Percentiles rank a stretch among this genome's conserved stretches.
Evolutionary conservation across 2,797 vertebrate species (phyloP).

Genomic region (Tragopan temminckii): DNA sequence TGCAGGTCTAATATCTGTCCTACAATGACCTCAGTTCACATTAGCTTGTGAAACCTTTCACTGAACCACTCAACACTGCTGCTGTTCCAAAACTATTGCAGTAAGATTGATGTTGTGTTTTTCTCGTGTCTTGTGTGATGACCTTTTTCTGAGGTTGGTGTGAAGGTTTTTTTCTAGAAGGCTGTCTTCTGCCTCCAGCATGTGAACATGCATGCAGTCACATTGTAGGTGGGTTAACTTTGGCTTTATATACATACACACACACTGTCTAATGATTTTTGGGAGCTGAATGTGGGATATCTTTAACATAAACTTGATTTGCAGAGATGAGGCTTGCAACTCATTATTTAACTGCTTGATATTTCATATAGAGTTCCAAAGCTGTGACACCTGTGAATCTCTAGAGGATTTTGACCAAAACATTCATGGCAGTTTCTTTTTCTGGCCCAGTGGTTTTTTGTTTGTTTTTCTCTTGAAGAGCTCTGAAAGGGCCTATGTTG

Average conservation of each 20-base stretch:
- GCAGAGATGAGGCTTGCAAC: background rate
- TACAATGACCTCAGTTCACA: background rate
- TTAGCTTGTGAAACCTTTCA: background rate
- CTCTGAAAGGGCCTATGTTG: background rate
- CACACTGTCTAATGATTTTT: background rate
- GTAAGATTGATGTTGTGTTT: background rate
- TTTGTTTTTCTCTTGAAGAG: background rate
- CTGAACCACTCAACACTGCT: background rate
- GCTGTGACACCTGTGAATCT: background rate
- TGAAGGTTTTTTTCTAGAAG: background rate
- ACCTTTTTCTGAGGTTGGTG: background rate
- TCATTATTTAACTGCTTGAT: background rate
- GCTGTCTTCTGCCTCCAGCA: background rate
- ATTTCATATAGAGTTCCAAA: background rate
- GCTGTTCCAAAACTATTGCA: background rate
- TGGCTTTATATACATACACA: background rate
- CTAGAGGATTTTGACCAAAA: background rate
- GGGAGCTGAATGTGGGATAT: background rate
- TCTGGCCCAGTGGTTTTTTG: background rate
- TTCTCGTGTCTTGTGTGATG: background rate
- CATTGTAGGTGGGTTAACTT: background rate
- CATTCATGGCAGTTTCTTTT: background rate
- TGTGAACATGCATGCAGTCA: background rate
- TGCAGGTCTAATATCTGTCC: constrained; percentile 4
- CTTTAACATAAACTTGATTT: background rate